These are phyloP conservation scores for Saccopteryx bilineata DNA, from an alignment of 2,113 vertebrate genomes.

Conservation along the genomic window DNA sequence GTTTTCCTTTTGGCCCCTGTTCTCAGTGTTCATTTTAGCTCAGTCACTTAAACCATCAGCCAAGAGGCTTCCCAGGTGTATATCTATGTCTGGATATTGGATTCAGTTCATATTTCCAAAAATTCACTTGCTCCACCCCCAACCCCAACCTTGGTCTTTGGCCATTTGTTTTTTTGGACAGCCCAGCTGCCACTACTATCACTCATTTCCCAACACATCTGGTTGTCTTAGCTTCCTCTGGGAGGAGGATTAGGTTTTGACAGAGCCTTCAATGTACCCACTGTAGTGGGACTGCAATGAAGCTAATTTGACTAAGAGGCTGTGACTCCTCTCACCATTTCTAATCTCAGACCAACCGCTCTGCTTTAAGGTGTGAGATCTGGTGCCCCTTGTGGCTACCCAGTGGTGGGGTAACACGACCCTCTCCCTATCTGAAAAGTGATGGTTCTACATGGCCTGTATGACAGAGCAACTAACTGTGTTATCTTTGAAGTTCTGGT, in stretches of 20 bases:
- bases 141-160: neutral
- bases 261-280: neutral
- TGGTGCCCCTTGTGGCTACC: neutral
- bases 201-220: neutral
- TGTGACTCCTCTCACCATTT: neutral
- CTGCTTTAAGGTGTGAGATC: neutral
- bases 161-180: neutral
- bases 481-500: conserved; percentile 6
- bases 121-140: neutral
- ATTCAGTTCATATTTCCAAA: conserved; percentile 15
- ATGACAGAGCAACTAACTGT: neutral
- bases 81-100: neutral
- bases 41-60: neutral
- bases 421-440: neutral
- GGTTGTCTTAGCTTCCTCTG: neutral
- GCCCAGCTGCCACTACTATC: neutral
- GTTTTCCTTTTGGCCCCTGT: neutral
- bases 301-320: neutral
- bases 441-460: neutral
- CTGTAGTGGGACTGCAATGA: neutral
- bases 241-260: conserved; percentile 10
- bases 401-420: neutral
- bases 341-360: neutral
- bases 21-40: conserved; percentile 51
- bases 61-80: neutral